phyloP scores from a whole-genome alignment of 2,797 vertebrate genomes.

The Perodicticus potto region DNA sequence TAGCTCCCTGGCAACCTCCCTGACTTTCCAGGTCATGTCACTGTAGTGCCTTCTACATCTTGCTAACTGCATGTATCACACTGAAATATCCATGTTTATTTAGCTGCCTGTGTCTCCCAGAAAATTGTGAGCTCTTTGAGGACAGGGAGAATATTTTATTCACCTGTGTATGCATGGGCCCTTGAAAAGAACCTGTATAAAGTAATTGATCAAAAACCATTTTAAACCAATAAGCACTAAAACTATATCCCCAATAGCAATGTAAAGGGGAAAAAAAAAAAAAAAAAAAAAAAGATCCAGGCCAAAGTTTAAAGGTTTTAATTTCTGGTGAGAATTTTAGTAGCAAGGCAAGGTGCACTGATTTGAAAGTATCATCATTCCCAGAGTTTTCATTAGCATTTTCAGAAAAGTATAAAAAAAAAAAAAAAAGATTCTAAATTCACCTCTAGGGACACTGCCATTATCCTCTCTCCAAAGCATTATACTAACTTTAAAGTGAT shows the following conservation, averaged over 20 bases:
- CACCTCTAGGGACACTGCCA: conserved; percentile 15
- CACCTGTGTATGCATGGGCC: background rate
- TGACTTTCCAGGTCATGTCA: background rate
- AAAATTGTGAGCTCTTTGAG: background rate
- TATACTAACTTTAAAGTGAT: conserved; percentile 51
- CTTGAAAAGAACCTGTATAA: background rate
- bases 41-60: background rate
- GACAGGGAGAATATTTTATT: background rate
- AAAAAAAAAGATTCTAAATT: conserved; percentile 56
- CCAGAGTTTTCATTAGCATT: conserved; percentile 49
- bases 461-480: conserved; percentile 55
- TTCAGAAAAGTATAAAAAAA: conserved; percentile 30
- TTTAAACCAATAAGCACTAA: background rate
- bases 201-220: background rate
- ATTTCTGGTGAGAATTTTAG: conserved; percentile 18
- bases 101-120: background rate
- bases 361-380: background rate
- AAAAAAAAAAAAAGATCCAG: background rate
- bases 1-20: background rate
- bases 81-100: background rate
- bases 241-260: conserved; percentile 4
- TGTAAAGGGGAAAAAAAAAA: conserved; percentile 28
- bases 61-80: background rate
- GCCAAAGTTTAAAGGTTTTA: conserved; percentile 38
- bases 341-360: background rate